Conservation (phyloP, 2,888 invertebrate species). For the Drosophila anomalata region DNA sequence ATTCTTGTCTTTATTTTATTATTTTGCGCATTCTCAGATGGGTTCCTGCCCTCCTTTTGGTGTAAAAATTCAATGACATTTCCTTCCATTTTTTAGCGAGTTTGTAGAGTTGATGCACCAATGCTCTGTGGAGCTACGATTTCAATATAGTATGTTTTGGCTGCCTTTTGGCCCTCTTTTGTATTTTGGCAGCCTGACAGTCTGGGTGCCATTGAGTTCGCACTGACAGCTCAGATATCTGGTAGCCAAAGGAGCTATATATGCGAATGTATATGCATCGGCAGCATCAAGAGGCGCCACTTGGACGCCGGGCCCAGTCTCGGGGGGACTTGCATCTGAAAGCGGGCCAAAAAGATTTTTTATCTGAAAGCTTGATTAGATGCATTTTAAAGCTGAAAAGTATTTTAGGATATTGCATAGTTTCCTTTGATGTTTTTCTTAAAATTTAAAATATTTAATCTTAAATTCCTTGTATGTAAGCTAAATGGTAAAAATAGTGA, state of each 20-base stretch:
- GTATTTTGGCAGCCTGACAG: conserved; percentile 73
- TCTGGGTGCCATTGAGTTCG: conserved; percentile 60
- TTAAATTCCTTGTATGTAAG: too few species aligned
- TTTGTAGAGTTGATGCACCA: conserved; percentile 30
- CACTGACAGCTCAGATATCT: conserved; percentile 57
- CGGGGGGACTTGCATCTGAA: conserved; percentile 4
- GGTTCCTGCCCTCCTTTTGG: conserved; percentile 23
- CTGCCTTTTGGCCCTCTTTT: conserved; percentile 52
- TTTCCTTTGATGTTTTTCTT: not conserved
- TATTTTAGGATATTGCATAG: not conserved
- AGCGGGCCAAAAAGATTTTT: conserved; percentile 18
- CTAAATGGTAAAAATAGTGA: too few species aligned
- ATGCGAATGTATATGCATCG: not conserved
- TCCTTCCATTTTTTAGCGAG: conserved; percentile 46
- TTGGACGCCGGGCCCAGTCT: conserved; percentile 16
- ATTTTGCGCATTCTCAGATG: conserved; percentile 8
- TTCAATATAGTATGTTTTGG: conserved; percentile 45
- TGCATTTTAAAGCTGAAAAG: conserved; percentile 8
- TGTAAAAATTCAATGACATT: conserved; percentile 67
- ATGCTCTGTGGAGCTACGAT: conserved; percentile 45
- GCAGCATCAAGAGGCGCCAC: conserved; percentile 34
- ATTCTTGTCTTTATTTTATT: conserved; percentile 36
- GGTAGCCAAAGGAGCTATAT: conserved; percentile 43
- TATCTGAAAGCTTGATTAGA: conserved; percentile 10
- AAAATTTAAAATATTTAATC: too few species aligned